Base-by-base conservation (phyloP, 2,113 vertebrate species). In the Cavia aperea region DNA sequence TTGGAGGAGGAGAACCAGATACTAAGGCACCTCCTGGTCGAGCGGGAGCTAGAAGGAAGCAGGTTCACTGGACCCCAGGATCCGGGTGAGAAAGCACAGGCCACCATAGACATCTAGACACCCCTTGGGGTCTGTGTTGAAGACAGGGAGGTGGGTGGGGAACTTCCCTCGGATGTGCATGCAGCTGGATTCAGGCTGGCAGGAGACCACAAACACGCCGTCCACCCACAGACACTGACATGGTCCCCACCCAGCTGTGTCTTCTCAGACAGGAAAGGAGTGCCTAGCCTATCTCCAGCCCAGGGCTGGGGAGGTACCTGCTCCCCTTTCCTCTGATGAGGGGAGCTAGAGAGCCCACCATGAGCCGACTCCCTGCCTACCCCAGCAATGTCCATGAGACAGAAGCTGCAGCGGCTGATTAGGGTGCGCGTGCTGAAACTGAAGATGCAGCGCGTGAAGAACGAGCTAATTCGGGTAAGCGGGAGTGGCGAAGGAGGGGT, bases 391-490 rank as follows among this genome's bases (percentile, higher is more conserved):
- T 96, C 97, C 79, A 89, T 98, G 88, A 98, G 97, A 95, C 92
- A 95, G 29, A 98, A 97, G 81, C 94, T 99, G 93, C 96, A 39
- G 39, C 39, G 95, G 54, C 95, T 97, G 56, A 97, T 94, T 39
- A 79, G 96, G 68, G 81, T 66, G 0, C 98, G 98, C 70, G 86
- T 79, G 26, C 95, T 94, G 31, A 96, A 72, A 0, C 97, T 98
- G 95, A 97, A 39, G 39, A 97, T 99, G 65, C 98, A 99, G 77
- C 96, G 96, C 83, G 97, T 99, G 92, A 98, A 99, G 97, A 99
- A 99, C 0, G 97, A 99, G 81, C 97, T 99, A 86, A 99, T 99
- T 94, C 97, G 96, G 97, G 99, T 99, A 94, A 83, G 97, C 86
- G 6, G 62, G 72, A 88, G 10, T n/a, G n/a, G 63, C 5, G 4